These are phyloP conservation scores for Microctonus brassicae DNA, from an alignment of 2,888 invertebrate species.

Conservation along the genomic window DNA sequence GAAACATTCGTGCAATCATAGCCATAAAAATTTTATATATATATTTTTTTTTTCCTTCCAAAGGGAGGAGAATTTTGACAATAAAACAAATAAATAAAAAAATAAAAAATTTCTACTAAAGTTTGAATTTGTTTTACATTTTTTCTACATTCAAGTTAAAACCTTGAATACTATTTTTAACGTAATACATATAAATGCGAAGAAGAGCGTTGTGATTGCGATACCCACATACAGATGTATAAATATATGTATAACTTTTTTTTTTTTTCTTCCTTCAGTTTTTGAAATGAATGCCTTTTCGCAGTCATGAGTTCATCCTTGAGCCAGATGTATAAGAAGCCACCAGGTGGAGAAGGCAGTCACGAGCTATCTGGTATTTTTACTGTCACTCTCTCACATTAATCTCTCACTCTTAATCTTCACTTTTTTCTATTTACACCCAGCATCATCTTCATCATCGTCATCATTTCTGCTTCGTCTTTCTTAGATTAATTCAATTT, in stretches of 20 bases:
- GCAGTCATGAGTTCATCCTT: background rate
- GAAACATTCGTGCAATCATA: background rate
- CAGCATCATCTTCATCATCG: background rate
- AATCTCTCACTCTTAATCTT: background rate
- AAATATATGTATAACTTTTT: background rate
- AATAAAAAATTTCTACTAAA: background rate
- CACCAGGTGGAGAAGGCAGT: background rate
- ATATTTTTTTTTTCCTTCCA: background rate
- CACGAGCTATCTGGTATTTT: background rate
- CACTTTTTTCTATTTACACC: background rate
- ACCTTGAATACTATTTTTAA: background rate
- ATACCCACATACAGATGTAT: background rate
- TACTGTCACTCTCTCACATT: background rate
- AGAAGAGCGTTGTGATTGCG: background rate
- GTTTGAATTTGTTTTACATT: background rate
- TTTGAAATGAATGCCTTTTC: slow-evolving; percentile 3
- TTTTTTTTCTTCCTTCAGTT: background rate
- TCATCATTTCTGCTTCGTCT: background rate
- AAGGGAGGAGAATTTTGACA: background rate
- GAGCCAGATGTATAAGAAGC: background rate
- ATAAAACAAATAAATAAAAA: background rate
- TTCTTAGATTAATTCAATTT: background rate
- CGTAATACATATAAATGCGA: background rate
- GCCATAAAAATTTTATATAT: no score
- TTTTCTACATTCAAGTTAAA: background rate